Percentiles rank a stretch among this genome's conserved stretches.
Conservation (phyloP, 2,888 invertebrate species). For the Heteromyza rotundicornis region DNA sequence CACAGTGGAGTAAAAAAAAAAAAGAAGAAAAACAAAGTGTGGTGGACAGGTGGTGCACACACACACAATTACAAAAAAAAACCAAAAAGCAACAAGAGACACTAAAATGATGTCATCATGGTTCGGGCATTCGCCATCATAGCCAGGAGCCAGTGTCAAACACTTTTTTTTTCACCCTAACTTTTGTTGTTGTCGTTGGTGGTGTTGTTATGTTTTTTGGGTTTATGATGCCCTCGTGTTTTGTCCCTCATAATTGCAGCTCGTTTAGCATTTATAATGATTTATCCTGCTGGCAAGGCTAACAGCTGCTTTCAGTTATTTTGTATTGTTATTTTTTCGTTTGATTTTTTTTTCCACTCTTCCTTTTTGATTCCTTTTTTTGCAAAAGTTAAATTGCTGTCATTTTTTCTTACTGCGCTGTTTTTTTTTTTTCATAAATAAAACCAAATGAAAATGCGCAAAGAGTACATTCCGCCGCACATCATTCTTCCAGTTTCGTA, state of each 20-base stretch:
- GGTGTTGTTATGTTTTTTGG: conserved; percentile 15
- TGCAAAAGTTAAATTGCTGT: not conserved
- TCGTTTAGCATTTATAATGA: conserved; percentile 32
- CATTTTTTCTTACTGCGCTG: no score
- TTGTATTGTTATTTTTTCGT: not conserved
- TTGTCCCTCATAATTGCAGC: conserved; percentile 32
- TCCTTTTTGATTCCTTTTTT: not conserved
- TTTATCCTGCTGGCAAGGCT: conserved; percentile 18
- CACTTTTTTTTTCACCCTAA: not conserved
- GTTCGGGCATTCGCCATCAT: not conserved
- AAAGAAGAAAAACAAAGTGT: not conserved
- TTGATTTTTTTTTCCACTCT: not conserved
- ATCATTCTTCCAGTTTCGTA: no score
- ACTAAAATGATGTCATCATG: not conserved
- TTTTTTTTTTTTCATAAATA: no score
- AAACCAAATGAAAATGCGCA: not conserved
- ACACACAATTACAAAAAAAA: not conserved
- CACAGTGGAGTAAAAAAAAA: not conserved
- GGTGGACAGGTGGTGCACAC: not conserved
- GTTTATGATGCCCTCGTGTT: conserved; percentile 32
- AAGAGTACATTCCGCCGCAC: not conserved
- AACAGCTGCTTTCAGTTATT: conserved; percentile 5
- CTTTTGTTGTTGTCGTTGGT: conserved; percentile 13
- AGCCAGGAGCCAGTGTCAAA: not conserved
- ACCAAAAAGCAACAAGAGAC: not conserved